These are phyloP conservation scores for Nesometra sesokonis DNA, from an alignment of 35 echinoderm and acorn worm species.

Conservation along the genomic window DNA sequence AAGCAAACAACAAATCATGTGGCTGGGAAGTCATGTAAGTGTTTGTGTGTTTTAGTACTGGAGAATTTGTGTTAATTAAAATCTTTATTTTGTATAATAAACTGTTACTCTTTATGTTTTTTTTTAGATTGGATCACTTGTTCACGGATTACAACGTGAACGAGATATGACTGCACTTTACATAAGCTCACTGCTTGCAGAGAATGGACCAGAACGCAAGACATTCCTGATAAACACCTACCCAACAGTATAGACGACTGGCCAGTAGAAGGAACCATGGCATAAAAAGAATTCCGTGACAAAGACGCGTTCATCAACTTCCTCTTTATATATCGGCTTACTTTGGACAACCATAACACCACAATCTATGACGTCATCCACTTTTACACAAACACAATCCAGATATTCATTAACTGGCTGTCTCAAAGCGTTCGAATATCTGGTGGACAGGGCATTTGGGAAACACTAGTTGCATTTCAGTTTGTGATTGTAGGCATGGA, in stretches of 20 bases:
- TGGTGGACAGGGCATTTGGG: slow-evolving; percentile 65
- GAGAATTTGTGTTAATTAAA: too few relatives aligned
- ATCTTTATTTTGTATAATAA: neutral
- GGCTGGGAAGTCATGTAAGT: too few relatives aligned
- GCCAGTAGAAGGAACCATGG: slow-evolving; percentile 58
- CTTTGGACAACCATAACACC: slow-evolving; percentile 65
- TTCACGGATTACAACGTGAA: slow-evolving; percentile 61
- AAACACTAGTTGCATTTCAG: slow-evolving; percentile 68
- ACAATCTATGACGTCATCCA: slow-evolving; percentile 78
- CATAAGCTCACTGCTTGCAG: slow-evolving; percentile 60
- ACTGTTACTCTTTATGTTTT: neutral
- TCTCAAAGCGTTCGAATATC: slow-evolving; percentile 63
- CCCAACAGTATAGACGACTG: slow-evolving; percentile 55
- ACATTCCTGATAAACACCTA: slow-evolving; percentile 71
- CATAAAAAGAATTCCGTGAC: slow-evolving; percentile 53
- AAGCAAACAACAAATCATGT: too few relatives aligned
- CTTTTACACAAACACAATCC: slow-evolving; percentile 76
- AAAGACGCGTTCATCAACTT: slow-evolving; percentile 64
- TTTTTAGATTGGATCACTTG: slow-evolving; percentile 43
- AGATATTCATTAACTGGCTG: slow-evolving; percentile 70
- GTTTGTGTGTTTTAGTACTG: too few relatives aligned
- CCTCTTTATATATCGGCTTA: slow-evolving; percentile 61
- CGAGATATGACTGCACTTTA: slow-evolving; percentile 72
- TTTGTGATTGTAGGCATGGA: slow-evolving; percentile 73
- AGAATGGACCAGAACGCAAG: slow-evolving; percentile 64